Base-by-base conservation (phyloP, 2,888 invertebrate genomes). In the Caenorhabditis imperialis region DNA sequence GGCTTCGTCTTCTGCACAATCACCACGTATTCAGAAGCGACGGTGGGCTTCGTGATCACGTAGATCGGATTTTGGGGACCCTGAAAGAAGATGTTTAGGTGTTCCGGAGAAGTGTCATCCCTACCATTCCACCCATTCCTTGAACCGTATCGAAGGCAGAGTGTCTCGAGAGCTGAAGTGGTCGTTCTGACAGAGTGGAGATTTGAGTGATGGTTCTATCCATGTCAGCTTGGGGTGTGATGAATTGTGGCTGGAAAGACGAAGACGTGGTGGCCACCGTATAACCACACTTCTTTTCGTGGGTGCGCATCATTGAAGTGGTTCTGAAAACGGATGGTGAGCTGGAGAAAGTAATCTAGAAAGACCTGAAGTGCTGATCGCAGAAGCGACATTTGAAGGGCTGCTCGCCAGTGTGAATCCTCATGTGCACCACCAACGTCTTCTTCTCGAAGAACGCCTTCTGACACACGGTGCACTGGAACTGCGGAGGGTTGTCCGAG, bases 381-480 rank as follows among this genome's bases (percentile, higher is more conserved):
- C 67, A 67, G 16, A 45, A 62, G 23, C 48, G 45, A n/a, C 74
- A 69, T 44, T 74, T 74, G 35, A 47, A 37, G 10, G 74, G 74
- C 40, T 44, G 57, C 35, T 78, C 80, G 20, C 78, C 78, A 0
- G 80, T 70, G 30, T 80, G 80, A 12, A 72, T 65, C 14, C 78
- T 40, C 50, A 80, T 62, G 53, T 80, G 80, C 7, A 72, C 55
- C 8, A 61, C 37, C 27, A 80, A 60, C 7, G 78, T 48, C 27
- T 61, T 72, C 47, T 67, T 67, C 33, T 55, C 63, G 45, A 42
- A 77, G 47, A 75, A 78, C 20, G 35, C 8, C 51, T 76, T 65
- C 10, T 51, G 33, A 44, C 85, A 85, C 8, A 83, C 57, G 2
- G 74, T 48, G 61, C 85, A 85, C 25, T 70, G 55, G 14, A 62